Evolutionary conservation across 2,797 vertebrate genomes (phyloP), one percentile per base, ranked within the genome.

Genomic region (Hafferia zeledoni): DNA sequence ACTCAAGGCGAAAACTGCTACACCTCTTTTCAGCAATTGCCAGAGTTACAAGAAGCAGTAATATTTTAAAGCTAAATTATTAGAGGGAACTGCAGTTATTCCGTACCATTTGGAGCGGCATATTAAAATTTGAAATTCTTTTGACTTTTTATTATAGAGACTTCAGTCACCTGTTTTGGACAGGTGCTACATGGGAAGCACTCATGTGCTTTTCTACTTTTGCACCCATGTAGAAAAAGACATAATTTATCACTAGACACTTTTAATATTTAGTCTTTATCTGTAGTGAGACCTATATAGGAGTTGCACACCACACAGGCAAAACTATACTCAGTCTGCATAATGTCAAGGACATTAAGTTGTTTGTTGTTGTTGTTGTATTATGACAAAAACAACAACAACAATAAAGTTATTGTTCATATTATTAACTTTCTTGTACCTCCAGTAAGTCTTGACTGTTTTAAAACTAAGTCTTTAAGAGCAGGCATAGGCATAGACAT

Each of bases 61-160:
- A 25, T 6, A 8, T 12, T 6, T 44, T 79, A 55, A 79, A 85
- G 7, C 17, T 31, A 31, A 22, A 13, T 35, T 69, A 1, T n/a
- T 25, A 31, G 28, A 83, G 43, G 12, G 31, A 44, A n/a, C 28
- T 47, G 9, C 31, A 9, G 24, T 44, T 65, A 43, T 11, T 59
- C 9, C 14, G 59, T 44, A 10, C 12, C 5, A 7, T 67, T 69
- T 0, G 2, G 14, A 76, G 11, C 5, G 37, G 9, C 25, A 1
- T 35, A 35, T 63, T 85, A 85, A 82, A 61, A 52, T 87, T 41
- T 44, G 35, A 80, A 59, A 11, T 41, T 15, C 5, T 82, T 69
- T 76, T 63, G 18, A 2, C 3, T 65, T 84, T 89, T 61, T 76
- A 9, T 69, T 56, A 15, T 11, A 37, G 11, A 31, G 19, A n/a